A percentile compares a stretch with the other conserved stretches of the same genome.
Conservation (phyloP, 2,888 invertebrate species). For the Noctua janthina region DNA sequence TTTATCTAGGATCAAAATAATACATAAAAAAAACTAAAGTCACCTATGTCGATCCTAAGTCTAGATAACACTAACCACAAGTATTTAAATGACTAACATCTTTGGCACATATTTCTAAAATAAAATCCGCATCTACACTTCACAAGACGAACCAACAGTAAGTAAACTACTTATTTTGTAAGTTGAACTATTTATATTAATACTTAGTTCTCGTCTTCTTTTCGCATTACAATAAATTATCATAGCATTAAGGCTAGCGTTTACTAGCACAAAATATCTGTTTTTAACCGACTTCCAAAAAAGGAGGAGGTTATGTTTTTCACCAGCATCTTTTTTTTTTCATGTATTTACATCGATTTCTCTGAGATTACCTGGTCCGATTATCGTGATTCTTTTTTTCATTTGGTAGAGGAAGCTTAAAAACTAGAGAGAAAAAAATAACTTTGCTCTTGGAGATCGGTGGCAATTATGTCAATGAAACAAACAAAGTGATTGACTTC, state of each 20-base stretch:
- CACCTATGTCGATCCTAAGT: no score
- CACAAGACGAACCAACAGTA: background rate
- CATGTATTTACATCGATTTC: background rate
- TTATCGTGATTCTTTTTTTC: background rate
- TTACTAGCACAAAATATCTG: background rate
- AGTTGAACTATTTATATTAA: conserved; percentile 23
- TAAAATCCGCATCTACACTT: background rate
- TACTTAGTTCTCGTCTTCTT: background rate
- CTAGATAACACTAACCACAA: background rate
- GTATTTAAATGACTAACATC: background rate
- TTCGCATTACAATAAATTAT: conserved; percentile 23
- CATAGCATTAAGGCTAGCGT: conserved; percentile 17
- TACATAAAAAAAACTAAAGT: background rate
- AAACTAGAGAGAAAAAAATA: no score
- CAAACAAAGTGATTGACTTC: no score
- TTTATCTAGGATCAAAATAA: background rate
- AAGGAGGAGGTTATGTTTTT: background rate
- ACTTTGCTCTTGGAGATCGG: no score
- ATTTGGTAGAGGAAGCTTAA: background rate
- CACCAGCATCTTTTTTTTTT: background rate
- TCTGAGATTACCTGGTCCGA: background rate
- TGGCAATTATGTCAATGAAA: no score
- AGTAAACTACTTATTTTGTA: conserved; percentile 12
- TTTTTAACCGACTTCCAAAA: background rate
- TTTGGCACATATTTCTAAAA: background rate